A percentile compares a stretch with the other conserved stretches of the same genome.
Conservation (phyloP, 2,113 vertebrate species). For the Rhea americana region DNA sequence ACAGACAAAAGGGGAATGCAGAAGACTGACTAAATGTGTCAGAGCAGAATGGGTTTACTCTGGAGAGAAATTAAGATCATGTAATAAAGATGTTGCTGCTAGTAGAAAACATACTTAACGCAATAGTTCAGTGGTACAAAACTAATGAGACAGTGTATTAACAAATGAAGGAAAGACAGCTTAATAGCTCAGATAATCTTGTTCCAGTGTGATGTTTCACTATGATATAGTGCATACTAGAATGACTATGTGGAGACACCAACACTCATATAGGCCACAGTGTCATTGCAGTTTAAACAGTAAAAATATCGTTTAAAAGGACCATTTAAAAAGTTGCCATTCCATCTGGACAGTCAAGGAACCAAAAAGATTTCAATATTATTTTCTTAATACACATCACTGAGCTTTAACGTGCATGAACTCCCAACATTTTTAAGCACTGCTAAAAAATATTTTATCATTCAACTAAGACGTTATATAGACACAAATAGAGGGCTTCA, state of each 20-base stretch:
- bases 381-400: not conserved
- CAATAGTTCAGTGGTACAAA: not conserved
- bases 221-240: not conserved
- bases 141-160: not conserved
- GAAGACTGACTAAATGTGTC: not conserved
- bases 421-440: not conserved
- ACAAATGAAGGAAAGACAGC: not conserved
- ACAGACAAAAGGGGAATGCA: not conserved
- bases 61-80: not conserved
- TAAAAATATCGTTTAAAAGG: not conserved
- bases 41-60: accelerated
- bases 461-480: not conserved
- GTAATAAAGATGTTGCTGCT: not conserved
- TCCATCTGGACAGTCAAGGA: not conserved
- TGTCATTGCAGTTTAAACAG: not conserved
- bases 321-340: not conserved
- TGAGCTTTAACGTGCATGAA: not conserved
- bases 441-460: not conserved
- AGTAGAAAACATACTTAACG: not conserved
- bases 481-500: not conserved
- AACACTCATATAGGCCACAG: not conserved
- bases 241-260: not conserved
- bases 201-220: no score
- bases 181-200: not conserved
- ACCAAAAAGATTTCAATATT: not conserved